phyloP scores from a whole-genome alignment of 2,888 invertebrate genomes.

The Macrostomum cliftonense region DNA sequence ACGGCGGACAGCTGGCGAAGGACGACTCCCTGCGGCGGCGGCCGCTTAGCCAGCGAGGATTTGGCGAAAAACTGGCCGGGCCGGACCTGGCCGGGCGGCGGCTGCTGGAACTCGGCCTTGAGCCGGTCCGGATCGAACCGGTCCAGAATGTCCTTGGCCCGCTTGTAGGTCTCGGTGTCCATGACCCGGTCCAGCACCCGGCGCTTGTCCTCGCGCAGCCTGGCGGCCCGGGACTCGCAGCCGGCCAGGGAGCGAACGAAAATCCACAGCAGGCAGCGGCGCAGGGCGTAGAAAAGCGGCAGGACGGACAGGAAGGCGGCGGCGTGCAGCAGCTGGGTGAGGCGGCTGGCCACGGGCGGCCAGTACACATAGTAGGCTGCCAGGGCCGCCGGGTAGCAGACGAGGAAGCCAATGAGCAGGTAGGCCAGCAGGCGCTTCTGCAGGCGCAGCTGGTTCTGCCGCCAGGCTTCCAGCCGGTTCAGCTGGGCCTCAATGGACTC shows the following conservation, averaged over 20 bases:
- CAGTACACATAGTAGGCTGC: constrained; percentile 59
- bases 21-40: no score
- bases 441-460: constrained; percentile 56
- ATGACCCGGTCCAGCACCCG: constrained; percentile 63
- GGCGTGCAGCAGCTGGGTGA: constrained; percentile 56
- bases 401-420: constrained; percentile 47
- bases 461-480: constrained; percentile 57
- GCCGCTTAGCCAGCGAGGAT: no score
- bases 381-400: constrained; percentile 48
- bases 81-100: no score
- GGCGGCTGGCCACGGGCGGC: constrained; percentile 55
- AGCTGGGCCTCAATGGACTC: constrained; percentile 42
- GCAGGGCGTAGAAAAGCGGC: background rate
- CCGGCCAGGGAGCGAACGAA: background rate
- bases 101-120: constrained; percentile 12
- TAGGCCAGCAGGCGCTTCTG: constrained; percentile 63
- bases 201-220: background rate
- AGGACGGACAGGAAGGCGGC: constrained; percentile 62
- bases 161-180: constrained; percentile 87
- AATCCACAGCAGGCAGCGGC: background rate
- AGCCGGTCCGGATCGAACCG: constrained; percentile 53
- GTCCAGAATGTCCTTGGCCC: constrained; percentile 67
- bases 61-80: no score
- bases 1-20: no score
- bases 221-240: background rate